These are phyloP conservation scores for Ametastegia equiseti DNA, from an alignment of 2,888 invertebrate genomes.

Conservation along the genomic window DNA sequence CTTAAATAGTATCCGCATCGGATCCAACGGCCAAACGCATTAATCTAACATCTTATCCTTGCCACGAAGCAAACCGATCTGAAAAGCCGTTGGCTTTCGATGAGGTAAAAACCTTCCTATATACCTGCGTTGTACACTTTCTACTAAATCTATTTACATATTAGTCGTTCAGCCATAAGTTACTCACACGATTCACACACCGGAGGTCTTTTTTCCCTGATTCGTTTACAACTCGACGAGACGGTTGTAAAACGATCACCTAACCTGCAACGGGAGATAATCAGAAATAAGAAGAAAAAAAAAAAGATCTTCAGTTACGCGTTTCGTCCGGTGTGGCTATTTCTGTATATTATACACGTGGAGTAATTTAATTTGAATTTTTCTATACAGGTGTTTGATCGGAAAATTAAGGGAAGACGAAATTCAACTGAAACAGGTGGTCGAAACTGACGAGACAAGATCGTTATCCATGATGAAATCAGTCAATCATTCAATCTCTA, in stretches of 20 bases:
- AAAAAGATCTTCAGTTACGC: background rate
- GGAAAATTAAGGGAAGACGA: background rate
- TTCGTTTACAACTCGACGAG: background rate
- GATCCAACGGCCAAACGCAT: background rate
- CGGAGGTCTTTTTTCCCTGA: background rate
- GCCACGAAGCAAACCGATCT: background rate
- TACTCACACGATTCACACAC: background rate
- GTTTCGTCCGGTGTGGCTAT: background rate
- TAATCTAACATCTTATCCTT: background rate
- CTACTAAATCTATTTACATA: constrained; percentile 12
- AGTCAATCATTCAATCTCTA: too few relatives aligned
- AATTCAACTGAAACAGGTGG: background rate
- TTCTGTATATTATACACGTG: too few relatives aligned
- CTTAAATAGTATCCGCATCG: background rate
- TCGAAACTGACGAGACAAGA: background rate
- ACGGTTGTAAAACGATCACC: constrained; percentile 23
- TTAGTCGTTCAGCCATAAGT: background rate
- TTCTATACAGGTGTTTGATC: background rate
- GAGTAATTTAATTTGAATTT: background rate
- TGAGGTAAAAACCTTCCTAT: background rate
- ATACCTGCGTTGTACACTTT: too few relatives aligned
- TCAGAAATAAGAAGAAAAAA: background rate
- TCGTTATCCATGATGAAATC: too few relatives aligned
- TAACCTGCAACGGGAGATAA: background rate
- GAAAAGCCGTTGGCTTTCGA: background rate